Base-by-base conservation (phyloP, 2,797 vertebrate genomes). In the Toxotes lorentzi region DNA sequence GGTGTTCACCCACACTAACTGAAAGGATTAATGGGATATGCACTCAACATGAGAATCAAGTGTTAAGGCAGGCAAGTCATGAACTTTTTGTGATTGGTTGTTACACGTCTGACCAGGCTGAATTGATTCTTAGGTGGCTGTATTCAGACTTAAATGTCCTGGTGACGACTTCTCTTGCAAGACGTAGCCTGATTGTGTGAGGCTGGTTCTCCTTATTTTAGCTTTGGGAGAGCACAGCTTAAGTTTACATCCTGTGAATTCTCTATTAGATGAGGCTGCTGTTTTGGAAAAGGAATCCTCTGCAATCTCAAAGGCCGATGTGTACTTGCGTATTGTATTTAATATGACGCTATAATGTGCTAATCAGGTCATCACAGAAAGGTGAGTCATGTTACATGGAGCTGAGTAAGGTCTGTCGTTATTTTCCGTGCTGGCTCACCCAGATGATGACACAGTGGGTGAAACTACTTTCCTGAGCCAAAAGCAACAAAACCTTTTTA, bases 391-490 rank as follows among this genome's bases (percentile, higher is more conserved):
- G 8, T 71, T 27, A 34, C 34, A 84, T 81, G 63, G 48, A 67
- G 56, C 66, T 89, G 81, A 93, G 87, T 88, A 91, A 94, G 91
- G 83, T 86, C 82, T 75, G 60, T 86, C 56, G 82, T 91, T 90
- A 89, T 93, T 95, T 95, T 94, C 92, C 93, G 69, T 88, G 84
- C 86, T 78, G 87, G 79, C 86, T 91, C 83, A 89, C 79, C 81
- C 81, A 57, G 73, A 76, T 76, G 80, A 79, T 79, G 87, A 88
- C 88, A 89, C 57, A 62, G 7, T 70, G 35, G 82, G 84, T 88
- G 85, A 93, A 86, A 86, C 85, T 64, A 45, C 47, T 79, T 77
- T 74, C 48, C 56, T 35, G 45, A 41, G 78, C 69, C 81, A 82
- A 83, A 70, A 75, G 34, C 50, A 81, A 75, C 54, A 32, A 17